Percentiles rank a stretch among this genome's conserved stretches.
Conservation (phyloP, 2,113 vertebrate species). For the Gopherus evgoodei region DNA sequence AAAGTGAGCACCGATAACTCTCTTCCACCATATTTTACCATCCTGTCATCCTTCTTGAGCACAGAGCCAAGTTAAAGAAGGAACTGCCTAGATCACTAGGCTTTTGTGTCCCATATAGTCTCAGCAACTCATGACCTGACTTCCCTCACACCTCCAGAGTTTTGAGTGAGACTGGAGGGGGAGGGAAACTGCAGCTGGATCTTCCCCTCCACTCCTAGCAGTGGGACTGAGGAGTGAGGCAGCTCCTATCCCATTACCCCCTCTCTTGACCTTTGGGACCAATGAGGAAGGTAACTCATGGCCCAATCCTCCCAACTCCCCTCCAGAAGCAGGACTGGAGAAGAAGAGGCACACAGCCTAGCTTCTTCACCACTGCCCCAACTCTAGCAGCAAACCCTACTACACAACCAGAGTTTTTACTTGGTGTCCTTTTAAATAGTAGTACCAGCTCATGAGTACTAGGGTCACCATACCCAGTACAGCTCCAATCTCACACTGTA, state of each 20-base stretch:
- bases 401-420: background rate
- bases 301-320: background rate
- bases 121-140: background rate
- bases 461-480: background rate
- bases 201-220: background rate
- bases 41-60: background rate
- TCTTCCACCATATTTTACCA: background rate
- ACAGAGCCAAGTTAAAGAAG: background rate
- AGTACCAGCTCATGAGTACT: background rate
- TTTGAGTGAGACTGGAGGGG: background rate
- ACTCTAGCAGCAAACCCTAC: background rate
- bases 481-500: background rate
- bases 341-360: no score
- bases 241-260: background rate
- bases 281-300: background rate
- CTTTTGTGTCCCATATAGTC: background rate
- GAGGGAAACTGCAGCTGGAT: background rate
- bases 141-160: background rate
- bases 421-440: background rate
- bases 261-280: background rate
- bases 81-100: background rate
- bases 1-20: background rate
- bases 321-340: background rate
- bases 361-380: background rate
- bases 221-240: background rate